phyloP scores from a whole-genome alignment of 2,113 vertebrate species.

The Chionis minor region DNA sequence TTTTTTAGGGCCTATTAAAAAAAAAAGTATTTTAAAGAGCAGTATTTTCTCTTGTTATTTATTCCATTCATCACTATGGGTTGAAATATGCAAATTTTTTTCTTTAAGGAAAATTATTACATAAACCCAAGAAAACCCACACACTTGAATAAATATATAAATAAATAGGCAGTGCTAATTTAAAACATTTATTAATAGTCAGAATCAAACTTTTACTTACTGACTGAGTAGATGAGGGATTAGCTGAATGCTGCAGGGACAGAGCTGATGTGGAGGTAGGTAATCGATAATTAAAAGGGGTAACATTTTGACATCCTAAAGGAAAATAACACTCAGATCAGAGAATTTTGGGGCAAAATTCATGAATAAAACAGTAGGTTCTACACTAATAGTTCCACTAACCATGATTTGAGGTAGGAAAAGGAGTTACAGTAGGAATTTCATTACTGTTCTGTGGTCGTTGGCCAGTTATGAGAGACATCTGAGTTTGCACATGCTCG shows the following conservation, averaged over 20 bases:
- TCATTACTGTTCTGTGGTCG: slow-evolving; percentile 3
- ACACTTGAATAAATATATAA: not conserved
- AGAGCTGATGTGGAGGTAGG: slow-evolving; percentile 38
- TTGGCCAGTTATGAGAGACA: slow-evolving; percentile 67
- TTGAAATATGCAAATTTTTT: not conserved
- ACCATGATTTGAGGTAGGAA: slow-evolving; percentile 53
- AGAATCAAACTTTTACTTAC: slow-evolving; percentile 67
- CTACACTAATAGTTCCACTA: slow-evolving; percentile 16
- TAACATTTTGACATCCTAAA: slow-evolving; percentile 60
- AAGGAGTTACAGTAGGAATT: not conserved
- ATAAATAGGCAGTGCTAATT: not conserved
- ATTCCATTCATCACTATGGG: not conserved
- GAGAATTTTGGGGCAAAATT: not conserved
- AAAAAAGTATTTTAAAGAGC: not conserved
- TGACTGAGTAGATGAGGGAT: slow-evolving; percentile 43
- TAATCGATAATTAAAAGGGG: slow-evolving; percentile 46
- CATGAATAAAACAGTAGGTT: not conserved
- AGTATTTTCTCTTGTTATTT: not conserved
- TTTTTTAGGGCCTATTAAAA: not conserved
- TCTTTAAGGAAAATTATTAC: not conserved
- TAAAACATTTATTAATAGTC: not conserved
- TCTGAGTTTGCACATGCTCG: slow-evolving; percentile 76
- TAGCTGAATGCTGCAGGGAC: slow-evolving; percentile 49
- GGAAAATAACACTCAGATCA: not conserved
- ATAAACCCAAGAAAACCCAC: not conserved